These are phyloP conservation scores for Phaetusa simplex DNA, from an alignment of 2,113 vertebrate genomes.

Conservation along the genomic window DNA sequence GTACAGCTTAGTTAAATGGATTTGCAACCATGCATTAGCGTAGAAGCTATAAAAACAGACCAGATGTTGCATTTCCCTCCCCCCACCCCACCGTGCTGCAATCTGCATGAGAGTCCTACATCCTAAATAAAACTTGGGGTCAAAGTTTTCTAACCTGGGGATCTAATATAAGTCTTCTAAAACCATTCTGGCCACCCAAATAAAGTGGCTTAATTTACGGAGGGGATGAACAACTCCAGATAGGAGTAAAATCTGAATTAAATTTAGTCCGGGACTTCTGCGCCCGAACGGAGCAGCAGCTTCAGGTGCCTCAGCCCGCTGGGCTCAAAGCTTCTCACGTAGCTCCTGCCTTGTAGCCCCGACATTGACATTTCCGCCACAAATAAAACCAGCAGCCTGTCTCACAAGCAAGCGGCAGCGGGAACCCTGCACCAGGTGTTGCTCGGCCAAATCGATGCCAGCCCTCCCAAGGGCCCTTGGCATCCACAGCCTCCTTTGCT, in stretches of 20 bases:
- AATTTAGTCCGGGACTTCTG: background rate
- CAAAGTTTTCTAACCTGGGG: background rate
- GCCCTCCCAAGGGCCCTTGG: background rate
- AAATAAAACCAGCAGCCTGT: background rate
- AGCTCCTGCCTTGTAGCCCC: background rate
- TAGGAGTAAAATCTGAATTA: background rate
- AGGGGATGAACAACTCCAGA: background rate
- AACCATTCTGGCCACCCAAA: background rate
- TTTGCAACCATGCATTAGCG: slow-evolving; percentile 18
- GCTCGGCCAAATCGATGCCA: background rate
- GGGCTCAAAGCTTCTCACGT: background rate
- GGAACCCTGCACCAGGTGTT: fast-evolving
- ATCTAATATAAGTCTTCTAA: background rate
- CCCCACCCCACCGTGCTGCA: background rate
- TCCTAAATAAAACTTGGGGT: background rate
- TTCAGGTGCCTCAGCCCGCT: background rate
- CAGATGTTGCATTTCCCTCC: background rate
- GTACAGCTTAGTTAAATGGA: slow-evolving; percentile 44
- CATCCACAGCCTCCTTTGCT: too few species aligned
- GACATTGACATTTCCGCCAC: background rate
- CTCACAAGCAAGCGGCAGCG: background rate
- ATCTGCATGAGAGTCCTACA: background rate
- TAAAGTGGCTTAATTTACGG: background rate
- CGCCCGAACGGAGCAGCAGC: background rate
- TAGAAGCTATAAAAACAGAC: slow-evolving; percentile 6